These are phyloP conservation scores for Bos javanicus DNA, from an alignment of 2,113 vertebrate genomes.

Conservation along the genomic window DNA sequence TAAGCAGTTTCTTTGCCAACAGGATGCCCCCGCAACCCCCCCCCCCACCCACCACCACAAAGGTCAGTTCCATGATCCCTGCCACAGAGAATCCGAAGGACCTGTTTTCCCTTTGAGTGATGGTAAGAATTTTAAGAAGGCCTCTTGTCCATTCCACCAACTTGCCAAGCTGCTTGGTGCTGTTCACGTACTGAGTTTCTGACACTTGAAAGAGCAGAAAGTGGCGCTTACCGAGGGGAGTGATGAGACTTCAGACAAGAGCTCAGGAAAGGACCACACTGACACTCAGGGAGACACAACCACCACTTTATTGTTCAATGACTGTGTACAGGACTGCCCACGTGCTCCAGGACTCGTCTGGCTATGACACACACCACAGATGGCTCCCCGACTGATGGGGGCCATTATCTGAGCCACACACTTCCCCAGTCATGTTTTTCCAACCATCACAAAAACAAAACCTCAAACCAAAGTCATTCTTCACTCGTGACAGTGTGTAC, in stretches of 20 bases:
- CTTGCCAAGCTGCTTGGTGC: not conserved
- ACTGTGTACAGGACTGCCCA: not conserved
- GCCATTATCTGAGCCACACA: not conserved
- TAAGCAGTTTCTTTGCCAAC: not conserved
- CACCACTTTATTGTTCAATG: conserved; percentile 57
- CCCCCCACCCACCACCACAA: not conserved
- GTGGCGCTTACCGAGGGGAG: not conserved
- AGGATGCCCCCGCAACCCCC: not conserved
- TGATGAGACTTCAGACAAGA: not conserved
- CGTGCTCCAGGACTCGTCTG: not conserved
- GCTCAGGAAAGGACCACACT: conserved; percentile 22
- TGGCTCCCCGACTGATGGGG: not conserved
- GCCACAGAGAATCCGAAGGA: not conserved
- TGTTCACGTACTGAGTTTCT: not conserved
- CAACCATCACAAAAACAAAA: not conserved
- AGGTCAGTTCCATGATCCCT: not conserved
- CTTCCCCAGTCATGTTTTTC: not conserved
- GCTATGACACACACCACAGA: not conserved
- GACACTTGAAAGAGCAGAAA: not conserved
- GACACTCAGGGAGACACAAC: not conserved
- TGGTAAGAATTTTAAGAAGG: not conserved
- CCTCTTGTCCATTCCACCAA: not conserved
- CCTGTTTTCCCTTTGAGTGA: not conserved
- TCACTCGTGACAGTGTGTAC: not conserved
- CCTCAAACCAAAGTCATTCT: conserved; percentile 46